Evolutionary conservation across 2,113 vertebrate genomes (phyloP).

Genomic region (Arenaria interpres): DNA sequence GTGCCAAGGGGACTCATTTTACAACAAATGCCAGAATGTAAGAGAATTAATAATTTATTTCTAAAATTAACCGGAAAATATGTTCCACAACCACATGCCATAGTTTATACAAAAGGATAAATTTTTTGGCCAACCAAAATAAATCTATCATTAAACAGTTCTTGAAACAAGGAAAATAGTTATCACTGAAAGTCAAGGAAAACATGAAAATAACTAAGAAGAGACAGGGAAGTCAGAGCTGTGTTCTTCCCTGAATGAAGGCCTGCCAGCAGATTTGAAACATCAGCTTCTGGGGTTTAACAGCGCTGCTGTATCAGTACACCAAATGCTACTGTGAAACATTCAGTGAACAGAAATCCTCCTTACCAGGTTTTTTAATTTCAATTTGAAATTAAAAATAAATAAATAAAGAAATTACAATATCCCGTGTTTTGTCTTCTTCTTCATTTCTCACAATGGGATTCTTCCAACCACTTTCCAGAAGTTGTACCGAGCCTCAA

Average conservation of each 20-base stretch:
- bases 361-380: background rate
- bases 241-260: background rate
- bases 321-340: background rate
- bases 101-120: background rate
- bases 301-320: accelerated
- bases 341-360: background rate
- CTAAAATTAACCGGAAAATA: background rate
- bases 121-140: background rate
- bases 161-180: background rate
- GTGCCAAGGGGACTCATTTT: background rate
- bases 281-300: background rate
- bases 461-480: background rate
- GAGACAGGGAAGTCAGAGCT: background rate
- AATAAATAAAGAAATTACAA: too few species aligned
- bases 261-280: background rate
- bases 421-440: background rate
- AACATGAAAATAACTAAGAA: background rate
- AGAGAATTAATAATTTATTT: background rate
- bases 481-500: background rate
- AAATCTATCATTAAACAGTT: background rate
- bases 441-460: background rate
- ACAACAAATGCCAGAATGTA: background rate
- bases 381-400: background rate
- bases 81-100: accelerated
- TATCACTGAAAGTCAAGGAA: background rate